Conservation (phyloP, 2,888 invertebrate species). For the Machimus rusticus region DNA sequence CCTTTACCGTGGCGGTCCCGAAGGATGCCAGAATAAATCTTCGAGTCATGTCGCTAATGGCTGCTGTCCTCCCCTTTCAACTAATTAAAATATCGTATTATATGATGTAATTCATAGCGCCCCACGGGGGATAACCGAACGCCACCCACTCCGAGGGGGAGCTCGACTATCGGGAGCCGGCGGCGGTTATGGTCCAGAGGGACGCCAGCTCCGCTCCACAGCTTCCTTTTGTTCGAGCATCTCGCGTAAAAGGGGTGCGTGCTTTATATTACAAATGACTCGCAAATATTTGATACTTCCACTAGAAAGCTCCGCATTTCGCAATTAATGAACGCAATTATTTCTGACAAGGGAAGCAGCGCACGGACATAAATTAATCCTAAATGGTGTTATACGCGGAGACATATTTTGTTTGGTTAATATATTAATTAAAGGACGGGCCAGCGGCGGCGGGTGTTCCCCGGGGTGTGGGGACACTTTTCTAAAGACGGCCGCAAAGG, state of each 20-base stretch:
- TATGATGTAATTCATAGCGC: slow-evolving; percentile 35
- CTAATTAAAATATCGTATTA: slow-evolving; percentile 38
- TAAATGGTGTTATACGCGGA: slow-evolving; percentile 30
- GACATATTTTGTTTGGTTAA: slow-evolving; percentile 36
- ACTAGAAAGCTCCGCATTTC: slow-evolving; percentile 7
- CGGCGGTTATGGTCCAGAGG: slow-evolving; percentile 3
- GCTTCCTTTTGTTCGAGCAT: slow-evolving; percentile 7
- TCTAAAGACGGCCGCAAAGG: background rate
- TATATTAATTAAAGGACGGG: slow-evolving; percentile 19
- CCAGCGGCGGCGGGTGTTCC: background rate
- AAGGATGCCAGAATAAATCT: slow-evolving; percentile 23
- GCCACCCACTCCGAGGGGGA: background rate
- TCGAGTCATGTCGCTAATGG: slow-evolving; percentile 35
- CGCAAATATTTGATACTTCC: slow-evolving; percentile 38
- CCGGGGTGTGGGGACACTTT: background rate
- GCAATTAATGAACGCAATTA: slow-evolving; percentile 39
- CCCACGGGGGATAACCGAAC: slow-evolving; percentile 16
- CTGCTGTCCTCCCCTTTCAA: slow-evolving; percentile 36
- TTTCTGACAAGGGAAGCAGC: slow-evolving; percentile 31
- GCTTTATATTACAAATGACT: slow-evolving; percentile 37
- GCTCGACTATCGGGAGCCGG: background rate
- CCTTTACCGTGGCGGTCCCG: background rate
- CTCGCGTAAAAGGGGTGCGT: slow-evolving; percentile 37
- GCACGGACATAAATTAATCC: slow-evolving; percentile 33
- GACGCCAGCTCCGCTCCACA: background rate